Evolutionary conservation across 2,113 vertebrate genomes (phyloP).

Genomic region (Anhinga rufa): DNA sequence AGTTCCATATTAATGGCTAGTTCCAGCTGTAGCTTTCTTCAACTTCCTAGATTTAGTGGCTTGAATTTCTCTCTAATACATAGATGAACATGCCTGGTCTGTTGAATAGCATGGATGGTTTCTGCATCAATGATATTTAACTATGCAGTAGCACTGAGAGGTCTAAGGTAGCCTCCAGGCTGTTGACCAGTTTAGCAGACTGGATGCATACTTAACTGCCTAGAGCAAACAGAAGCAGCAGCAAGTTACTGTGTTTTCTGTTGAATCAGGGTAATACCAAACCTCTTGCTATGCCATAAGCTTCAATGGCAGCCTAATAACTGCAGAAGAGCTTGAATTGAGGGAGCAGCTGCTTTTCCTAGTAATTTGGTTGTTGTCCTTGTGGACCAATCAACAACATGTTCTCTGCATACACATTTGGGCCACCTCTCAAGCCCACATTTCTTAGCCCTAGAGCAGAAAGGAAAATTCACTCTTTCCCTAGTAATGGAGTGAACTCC

Average conservation of each 20-base stretch:
- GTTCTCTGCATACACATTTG: background rate
- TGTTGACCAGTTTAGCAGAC: background rate
- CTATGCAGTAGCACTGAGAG: background rate
- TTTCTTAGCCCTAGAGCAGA: background rate
- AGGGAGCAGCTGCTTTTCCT: background rate
- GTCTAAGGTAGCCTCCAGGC: background rate
- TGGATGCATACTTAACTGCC: background rate
- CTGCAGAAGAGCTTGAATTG: background rate
- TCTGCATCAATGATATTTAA: background rate
- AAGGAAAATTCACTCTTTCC: background rate
- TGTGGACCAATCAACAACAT: background rate
- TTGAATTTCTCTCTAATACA: background rate
- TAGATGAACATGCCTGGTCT: background rate
- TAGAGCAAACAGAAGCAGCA: background rate
- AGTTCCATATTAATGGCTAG: background rate
- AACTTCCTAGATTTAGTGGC: background rate
- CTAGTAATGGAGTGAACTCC: background rate
- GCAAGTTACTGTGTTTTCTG: background rate
- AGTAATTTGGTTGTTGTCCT: background rate
- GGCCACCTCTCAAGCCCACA: background rate
- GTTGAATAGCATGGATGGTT: background rate
- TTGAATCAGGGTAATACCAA: background rate
- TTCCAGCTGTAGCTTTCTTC: background rate
- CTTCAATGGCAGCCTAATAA: background rate
- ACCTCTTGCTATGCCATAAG: background rate